Conservation (phyloP, 53 echinoderm and acorn worm species). For the Stichopus horrens region DNA sequence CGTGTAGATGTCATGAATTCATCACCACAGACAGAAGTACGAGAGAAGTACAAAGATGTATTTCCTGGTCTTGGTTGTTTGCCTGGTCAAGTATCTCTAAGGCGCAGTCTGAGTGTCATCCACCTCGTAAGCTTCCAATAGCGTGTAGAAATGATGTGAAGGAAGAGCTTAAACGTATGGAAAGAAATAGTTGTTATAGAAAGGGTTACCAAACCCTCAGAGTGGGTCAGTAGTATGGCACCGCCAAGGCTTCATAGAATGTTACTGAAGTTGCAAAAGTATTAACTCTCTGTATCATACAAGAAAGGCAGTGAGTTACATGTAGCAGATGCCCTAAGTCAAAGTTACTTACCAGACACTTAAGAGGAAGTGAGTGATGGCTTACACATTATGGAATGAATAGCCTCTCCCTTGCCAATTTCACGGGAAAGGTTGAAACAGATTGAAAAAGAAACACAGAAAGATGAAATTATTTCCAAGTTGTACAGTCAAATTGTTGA, state of each 20-base stretch:
- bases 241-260: not conserved
- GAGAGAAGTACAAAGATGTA: conserved; percentile 14
- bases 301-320: not conserved
- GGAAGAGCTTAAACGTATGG: conserved; percentile 32
- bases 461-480: not conserved
- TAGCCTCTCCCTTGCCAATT: conserved; percentile 11
- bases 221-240: conserved; percentile 48
- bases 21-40: not conserved
- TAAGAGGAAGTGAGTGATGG: not conserved
- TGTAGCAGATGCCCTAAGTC: conserved; percentile 35
- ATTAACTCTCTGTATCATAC: not conserved
- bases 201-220: conserved; percentile 17
- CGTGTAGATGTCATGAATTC: not conserved
- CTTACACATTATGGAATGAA: not conserved
- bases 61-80: conserved; percentile 28
- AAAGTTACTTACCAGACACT: not conserved
- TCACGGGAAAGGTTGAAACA: not conserved
- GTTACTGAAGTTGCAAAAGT: not conserved
- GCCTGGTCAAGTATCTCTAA: not conserved
- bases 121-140: not conserved
- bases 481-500: not conserved
- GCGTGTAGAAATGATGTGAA: conserved; percentile 8
- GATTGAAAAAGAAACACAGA: not conserved
- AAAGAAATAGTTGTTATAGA: conserved; percentile 32
- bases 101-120: not conserved